A percentile compares a stretch with the other conserved stretches of the same genome.
Conservation (phyloP, 2,888 invertebrate genomes). For the Thecophora atra region DNA sequence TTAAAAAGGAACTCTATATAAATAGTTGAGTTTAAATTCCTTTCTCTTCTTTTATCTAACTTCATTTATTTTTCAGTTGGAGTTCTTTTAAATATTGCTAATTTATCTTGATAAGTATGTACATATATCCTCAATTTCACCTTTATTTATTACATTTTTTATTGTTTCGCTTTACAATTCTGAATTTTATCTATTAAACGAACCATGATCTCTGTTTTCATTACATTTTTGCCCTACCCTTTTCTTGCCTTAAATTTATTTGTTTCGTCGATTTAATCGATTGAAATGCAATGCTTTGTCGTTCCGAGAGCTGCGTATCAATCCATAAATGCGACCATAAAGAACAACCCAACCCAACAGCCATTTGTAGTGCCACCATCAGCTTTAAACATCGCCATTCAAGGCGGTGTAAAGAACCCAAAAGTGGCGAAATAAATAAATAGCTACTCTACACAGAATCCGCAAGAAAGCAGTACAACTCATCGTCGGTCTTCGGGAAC, state of each 20-base stretch:
- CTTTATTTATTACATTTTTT: too few relatives aligned
- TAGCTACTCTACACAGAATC: background rate
- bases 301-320: background rate
- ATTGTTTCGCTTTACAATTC: too few relatives aligned
- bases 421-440: slow-evolving; percentile 17
- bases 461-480: background rate
- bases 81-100: too few relatives aligned
- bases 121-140: too few relatives aligned
- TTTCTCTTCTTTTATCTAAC: too few relatives aligned
- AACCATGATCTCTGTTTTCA: background rate
- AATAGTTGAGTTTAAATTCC: too few relatives aligned
- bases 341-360: too few relatives aligned
- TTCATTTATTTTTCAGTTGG: too few relatives aligned
- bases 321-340: background rate
- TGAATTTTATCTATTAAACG: too few relatives aligned
- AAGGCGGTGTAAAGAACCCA: background rate
- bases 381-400: background rate
- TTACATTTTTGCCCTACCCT: background rate
- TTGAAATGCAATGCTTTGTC: background rate
- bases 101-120: too few relatives aligned
- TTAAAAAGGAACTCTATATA: too few relatives aligned
- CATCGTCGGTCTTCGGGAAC: slow-evolving; percentile 17
- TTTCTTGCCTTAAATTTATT: background rate
- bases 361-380: too few relatives aligned
- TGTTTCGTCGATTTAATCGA: background rate